These are phyloP conservation scores for Cheilosia urbana DNA, from an alignment of 2,888 invertebrate genomes.

Conservation along the genomic window DNA sequence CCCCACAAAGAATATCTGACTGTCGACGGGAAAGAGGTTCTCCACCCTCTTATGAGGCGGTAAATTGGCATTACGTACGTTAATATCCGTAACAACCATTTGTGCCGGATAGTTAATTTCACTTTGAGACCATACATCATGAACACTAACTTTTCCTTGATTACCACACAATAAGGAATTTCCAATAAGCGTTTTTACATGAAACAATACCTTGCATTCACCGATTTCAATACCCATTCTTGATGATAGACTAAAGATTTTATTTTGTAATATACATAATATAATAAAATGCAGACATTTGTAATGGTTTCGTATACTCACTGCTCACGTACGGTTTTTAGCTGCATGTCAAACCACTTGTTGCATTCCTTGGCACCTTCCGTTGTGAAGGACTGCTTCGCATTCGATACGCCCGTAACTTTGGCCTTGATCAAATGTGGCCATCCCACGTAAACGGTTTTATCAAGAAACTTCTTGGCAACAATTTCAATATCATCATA, in stretches of 20 bases:
- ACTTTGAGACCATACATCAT: constrained; percentile 89
- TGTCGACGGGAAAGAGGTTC: constrained; percentile 88
- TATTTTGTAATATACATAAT: neutral
- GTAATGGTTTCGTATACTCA: constrained; percentile 76
- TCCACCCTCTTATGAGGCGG: constrained; percentile 82
- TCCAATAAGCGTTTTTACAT: constrained; percentile 90
- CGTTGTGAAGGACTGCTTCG: constrained; percentile 81
- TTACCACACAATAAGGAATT: constrained; percentile 86
- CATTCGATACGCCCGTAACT: constrained; percentile 84
- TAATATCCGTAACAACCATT: constrained; percentile 79
- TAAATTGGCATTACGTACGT: constrained; percentile 82
- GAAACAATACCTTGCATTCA: constrained; percentile 87
- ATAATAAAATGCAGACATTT: neutral
- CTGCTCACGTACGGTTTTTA: constrained; percentile 80
- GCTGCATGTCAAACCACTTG: constrained; percentile 77
- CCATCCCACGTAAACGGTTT: constrained; percentile 93
- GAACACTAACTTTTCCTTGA: constrained; percentile 87
- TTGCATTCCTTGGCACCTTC: constrained; percentile 77
- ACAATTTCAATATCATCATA: constrained; percentile 84
- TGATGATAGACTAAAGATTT: constrained; percentile 78
- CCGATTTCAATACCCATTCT: constrained; percentile 92
- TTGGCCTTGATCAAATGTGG: constrained; percentile 95
- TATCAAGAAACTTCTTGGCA: constrained; percentile 88
- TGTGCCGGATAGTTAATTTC: constrained; percentile 87
- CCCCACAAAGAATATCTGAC: constrained; percentile 90